Conservation (phyloP, 2,888 invertebrate species). For the Gonocerus acuteangulatus region DNA sequence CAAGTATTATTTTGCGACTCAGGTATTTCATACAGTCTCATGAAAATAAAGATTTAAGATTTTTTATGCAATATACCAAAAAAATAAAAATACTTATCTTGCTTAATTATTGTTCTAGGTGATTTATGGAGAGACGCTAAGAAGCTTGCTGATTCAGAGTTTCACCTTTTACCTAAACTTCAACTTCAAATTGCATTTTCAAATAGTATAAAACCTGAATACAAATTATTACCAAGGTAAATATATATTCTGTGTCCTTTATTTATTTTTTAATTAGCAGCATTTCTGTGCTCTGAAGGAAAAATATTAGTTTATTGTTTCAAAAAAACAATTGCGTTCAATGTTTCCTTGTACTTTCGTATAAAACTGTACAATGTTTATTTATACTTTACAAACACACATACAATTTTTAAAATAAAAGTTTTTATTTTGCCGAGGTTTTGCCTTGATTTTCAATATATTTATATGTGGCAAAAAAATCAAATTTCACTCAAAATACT, state of each 20-base stretch:
- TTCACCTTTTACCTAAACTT: conserved; percentile 64
- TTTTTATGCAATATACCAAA: not conserved
- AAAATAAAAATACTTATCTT: not conserved
- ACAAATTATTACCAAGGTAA: conserved; percentile 59
- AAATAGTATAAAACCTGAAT: conserved; percentile 65
- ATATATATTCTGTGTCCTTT: too few relatives aligned
- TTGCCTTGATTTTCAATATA: too few relatives aligned
- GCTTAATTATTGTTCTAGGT: conserved; percentile 45
- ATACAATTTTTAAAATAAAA: too few relatives aligned
- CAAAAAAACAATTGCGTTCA: not conserved
- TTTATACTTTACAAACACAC: too few relatives aligned
- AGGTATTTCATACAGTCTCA: conserved; percentile 43
- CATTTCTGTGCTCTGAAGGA: too few relatives aligned
- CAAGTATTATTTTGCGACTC: conserved; percentile 58
- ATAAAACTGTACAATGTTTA: not conserved
- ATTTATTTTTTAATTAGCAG: not conserved
- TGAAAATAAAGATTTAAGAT: not conserved
- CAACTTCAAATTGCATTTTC: conserved; percentile 59
- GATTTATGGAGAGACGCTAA: conserved; percentile 68
- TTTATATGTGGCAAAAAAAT: too few relatives aligned
- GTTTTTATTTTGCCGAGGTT: too few relatives aligned
- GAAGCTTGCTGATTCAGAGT: conserved; percentile 62
- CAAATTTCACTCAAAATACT: too few relatives aligned
- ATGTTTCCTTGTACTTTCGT: not conserved
- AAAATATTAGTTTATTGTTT: too few relatives aligned